Base-by-base conservation (phyloP, 2,888 invertebrate species). In the Antheraea yamamai region DNA sequence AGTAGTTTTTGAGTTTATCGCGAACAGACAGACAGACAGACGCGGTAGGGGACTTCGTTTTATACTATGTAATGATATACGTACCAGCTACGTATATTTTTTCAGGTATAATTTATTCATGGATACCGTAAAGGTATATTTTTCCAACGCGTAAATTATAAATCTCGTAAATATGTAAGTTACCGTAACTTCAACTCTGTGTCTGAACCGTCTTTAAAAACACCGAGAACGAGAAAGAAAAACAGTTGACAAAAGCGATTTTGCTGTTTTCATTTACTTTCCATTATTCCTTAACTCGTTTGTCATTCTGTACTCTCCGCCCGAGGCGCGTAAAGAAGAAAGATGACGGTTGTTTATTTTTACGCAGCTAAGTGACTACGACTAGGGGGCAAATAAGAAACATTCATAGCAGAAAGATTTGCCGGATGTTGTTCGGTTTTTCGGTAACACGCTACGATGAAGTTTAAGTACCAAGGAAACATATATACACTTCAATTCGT, bases 201-300 rank as follows among this genome's bases (percentile, higher is more conserved):
- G 35, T 16, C n/a, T n/a, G 39, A 70, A 39, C 39, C 12, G 68
- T 68, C 68, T 39, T 70, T 20, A 70, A 70, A 70, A 70, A 70
- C 26, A 39, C 20, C 10, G 35, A 70, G 18, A 39, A 70, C 87
- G 85, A 84, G 84, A 85, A 87, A 88, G 86, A 87, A 88, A 86
- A 90, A 85, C 91, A 89, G 89, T 89, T 90, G 90, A 91, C 91
- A 92, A 92, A 92, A 90, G 91, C 89, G 91, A 92, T 92, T 92
- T 91, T 89, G 86, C 91, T 90, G 91, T 92, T 91, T 92, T 93
- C 92, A 92, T 93, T 92, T 92, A 92, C 92, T 92, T 92, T 91
- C 91, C 91, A 93, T 92, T 93, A 92, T 92, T 92, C 90, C 89
- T 91, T 90, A 91, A 91, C 92, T 92, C 92, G 90, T 92, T 93